Percentiles rank a stretch among this genome's conserved stretches.
phyloP scores from a whole-genome alignment of 2,113 vertebrate genomes.

The Oxygymnocypris stewartii region DNA sequence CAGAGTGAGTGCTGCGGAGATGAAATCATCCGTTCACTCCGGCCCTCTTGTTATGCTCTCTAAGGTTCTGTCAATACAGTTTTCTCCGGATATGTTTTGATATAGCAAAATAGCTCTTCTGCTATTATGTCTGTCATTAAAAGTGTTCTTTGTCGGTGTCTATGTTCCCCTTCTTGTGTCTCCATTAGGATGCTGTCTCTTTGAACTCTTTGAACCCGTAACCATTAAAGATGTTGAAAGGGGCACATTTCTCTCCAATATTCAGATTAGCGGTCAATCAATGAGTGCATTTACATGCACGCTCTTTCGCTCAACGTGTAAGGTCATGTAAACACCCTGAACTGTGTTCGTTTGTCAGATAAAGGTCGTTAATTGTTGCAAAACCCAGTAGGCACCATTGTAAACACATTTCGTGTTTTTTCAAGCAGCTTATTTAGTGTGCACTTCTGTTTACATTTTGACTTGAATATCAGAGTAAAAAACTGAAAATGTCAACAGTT shows the following conservation, averaged over 20 bases:
- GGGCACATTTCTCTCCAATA: background rate
- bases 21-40: slow-evolving; percentile 22
- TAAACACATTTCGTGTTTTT: background rate
- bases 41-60: background rate
- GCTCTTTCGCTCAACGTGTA: background rate
- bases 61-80: slow-evolving; percentile 16
- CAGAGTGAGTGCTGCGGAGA: slow-evolving; percentile 57
- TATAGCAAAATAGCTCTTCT: background rate
- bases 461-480: background rate
- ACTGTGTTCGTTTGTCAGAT: background rate
- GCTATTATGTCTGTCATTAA: slow-evolving; percentile 18
- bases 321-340: slow-evolving; percentile 7
- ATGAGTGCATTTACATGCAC: background rate
- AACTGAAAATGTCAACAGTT: background rate
- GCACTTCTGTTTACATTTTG: background rate
- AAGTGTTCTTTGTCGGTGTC: slow-evolving; percentile 50
- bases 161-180: slow-evolving; percentile 51
- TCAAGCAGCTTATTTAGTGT: background rate
- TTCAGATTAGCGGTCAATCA: background rate
- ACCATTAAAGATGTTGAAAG: background rate
- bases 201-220: background rate
- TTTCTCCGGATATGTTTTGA: background rate
- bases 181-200: background rate
- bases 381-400: background rate
- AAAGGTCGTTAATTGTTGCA: background rate